Base-by-base conservation (phyloP, 2,113 vertebrate genomes). In the Callorhinus ursinus region DNA sequence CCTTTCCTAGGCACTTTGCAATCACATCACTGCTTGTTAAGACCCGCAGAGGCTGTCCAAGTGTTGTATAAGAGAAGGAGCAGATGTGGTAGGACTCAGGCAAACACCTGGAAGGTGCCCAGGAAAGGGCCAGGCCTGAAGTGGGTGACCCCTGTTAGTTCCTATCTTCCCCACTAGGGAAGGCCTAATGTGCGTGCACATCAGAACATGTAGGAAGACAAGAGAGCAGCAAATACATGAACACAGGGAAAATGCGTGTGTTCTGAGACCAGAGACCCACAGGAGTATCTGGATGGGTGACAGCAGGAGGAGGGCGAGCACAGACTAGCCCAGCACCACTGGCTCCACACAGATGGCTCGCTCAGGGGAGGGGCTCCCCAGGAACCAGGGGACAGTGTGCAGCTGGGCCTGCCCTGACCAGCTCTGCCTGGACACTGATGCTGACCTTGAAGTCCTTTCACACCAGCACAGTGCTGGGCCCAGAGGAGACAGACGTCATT, bases 401-500 rank as follows among this genome's bases (percentile, higher is more conserved):
- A 5, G 18, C 7, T 12, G 1, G n/a, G 39, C 18, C 39, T 49
- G 71, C 28, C 46, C 72, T 46, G 31, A 33, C 57, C 15, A 15
- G 71, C 31, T 33, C 59, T 67, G 24, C 46, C 65, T 13, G 82
- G 59, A 46, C 33, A 49, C 88, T 65, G 31, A 55, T 19, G 1
- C n/a, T 21, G 42, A 53, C 31, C 24, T 4, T 16, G 36, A 81
- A 26, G n/a, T 53, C 49, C 49, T 69, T 67, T 18, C 22, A 10
- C 5, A 55, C 6, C 26, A 7, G 51, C 31, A 26, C 65, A 49
- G 39, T 2, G 24, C 19, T 9, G 33, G 10, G 6, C 39, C 22
- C 6, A 7, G 5, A 4, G 24, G 88, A n/a, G 8, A 57, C 21
- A 21, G 0, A 11, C 7, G 7, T 15, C n/a, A 3, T 36, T 71